Percentiles rank a stretch among this genome's conserved stretches.
These are phyloP conservation scores for Chamaetylas fuelleborni DNA, from an alignment of 2,113 vertebrate genomes.

Conservation along the genomic window DNA sequence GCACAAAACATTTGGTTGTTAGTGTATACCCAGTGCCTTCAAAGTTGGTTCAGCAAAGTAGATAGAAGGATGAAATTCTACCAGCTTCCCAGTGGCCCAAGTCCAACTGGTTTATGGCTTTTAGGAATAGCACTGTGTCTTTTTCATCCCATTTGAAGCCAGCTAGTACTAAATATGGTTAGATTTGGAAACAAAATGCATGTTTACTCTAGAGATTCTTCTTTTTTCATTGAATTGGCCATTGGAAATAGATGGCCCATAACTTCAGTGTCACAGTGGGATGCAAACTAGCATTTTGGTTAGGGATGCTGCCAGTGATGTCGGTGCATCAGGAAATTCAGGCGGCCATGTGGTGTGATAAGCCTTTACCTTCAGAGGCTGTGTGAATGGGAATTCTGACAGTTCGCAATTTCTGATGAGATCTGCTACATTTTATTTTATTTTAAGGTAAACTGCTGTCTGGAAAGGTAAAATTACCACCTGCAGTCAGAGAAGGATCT, in stretches of 20 bases:
- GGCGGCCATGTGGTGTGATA: fast-evolving
- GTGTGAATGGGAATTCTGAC: not conserved
- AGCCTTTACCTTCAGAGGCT: not conserved
- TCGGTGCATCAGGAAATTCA: not conserved
- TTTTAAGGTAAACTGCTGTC: not conserved
- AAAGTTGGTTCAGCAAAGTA: not conserved
- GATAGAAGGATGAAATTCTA: not conserved
- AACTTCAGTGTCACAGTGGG: not conserved
- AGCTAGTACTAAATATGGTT: not conserved
- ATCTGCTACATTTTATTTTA: not conserved
- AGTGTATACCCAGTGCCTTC: not conserved
- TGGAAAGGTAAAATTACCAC: not conserved
- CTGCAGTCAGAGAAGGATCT: not conserved
- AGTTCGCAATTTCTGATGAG: not conserved
- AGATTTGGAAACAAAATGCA: not conserved
- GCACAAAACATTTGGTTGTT: not conserved
- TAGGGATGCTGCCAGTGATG: not conserved
- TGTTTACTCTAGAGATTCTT: not conserved
- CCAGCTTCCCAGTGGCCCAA: not conserved
- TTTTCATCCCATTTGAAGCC: not conserved
- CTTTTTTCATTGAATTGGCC: not conserved
- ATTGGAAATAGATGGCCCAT: not conserved
- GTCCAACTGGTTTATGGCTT: not conserved
- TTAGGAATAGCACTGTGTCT: fast-evolving
- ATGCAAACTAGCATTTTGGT: not conserved